These are phyloP conservation scores for Drosophila neotestacea DNA, from an alignment of 2,888 invertebrate genomes.

Conservation along the genomic window DNA sequence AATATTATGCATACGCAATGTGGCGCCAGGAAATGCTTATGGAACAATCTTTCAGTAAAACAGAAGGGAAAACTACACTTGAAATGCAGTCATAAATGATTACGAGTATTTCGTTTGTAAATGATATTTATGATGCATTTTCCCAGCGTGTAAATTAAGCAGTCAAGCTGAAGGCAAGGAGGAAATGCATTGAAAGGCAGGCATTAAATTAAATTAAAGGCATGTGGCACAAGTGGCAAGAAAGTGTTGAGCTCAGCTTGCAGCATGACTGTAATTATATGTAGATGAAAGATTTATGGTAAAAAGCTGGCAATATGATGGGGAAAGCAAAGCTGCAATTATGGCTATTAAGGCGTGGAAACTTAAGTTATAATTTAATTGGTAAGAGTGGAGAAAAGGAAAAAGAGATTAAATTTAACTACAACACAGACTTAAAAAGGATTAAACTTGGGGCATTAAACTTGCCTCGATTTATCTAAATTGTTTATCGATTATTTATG, in stretches of 20 bases:
- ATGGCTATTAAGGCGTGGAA: slow-evolving; percentile 15
- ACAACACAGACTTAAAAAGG: neutral
- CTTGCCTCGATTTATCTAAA: slow-evolving; percentile 4
- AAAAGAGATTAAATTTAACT: slow-evolving; percentile 1
- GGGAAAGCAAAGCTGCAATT: slow-evolving; percentile 18
- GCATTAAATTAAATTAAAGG: slow-evolving; percentile 35
- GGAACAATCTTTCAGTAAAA: slow-evolving; percentile 43
- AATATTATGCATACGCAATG: slow-evolving; percentile 60
- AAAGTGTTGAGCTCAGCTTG: slow-evolving; percentile 3
- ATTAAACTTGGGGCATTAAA: slow-evolving; percentile 4
- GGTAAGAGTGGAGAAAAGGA: neutral
- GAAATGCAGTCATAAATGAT: slow-evolving; percentile 43
- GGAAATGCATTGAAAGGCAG: neutral
- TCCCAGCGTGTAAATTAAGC: slow-evolving; percentile 11
- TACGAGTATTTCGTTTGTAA: slow-evolving; percentile 52
- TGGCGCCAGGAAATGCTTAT: slow-evolving; percentile 31
- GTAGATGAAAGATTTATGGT: slow-evolving; percentile 10
- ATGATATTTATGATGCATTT: slow-evolving; percentile 47
- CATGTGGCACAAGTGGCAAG: slow-evolving; percentile 2
- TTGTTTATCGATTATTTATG: slow-evolving; percentile 29
- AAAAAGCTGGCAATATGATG: slow-evolving; percentile 2
- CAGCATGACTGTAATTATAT: slow-evolving; percentile 17
- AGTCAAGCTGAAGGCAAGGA: neutral
- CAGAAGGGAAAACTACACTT: slow-evolving; percentile 9
- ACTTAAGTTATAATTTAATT: slow-evolving; percentile 8